A percentile compares a stretch with the other conserved stretches of the same genome.
Evolutionary conservation across 1,140 invertebrate species (phyloP).

Genomic region (Ditylenchus dipsaci): DNA sequence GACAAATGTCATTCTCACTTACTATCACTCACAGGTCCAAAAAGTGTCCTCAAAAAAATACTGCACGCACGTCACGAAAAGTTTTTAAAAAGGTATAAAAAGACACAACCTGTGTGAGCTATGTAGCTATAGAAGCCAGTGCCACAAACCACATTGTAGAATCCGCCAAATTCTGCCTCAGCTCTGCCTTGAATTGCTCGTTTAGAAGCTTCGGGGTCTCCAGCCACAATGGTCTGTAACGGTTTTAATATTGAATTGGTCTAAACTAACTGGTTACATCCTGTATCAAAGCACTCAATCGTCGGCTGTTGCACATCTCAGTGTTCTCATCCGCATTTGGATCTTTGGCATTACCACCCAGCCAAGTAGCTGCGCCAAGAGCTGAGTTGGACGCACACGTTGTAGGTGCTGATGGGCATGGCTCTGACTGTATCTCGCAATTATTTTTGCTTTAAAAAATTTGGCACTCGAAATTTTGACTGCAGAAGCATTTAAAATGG

Average conservation of each 20-base stretch:
- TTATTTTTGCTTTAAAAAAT: neutral
- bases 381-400: neutral
- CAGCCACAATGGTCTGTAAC: slow-evolving; percentile 30
- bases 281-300: slow-evolving; percentile 15
- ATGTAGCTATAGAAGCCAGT: slow-evolving; percentile 48
- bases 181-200: slow-evolving; percentile 31
- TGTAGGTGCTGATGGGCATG: neutral
- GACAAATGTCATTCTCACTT: no score
- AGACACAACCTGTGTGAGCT: slow-evolving; percentile 37
- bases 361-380: neutral
- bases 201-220: slow-evolving; percentile 37
- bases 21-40: no score
- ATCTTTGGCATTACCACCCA: neutral
- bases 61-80: no score
- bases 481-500: no score
- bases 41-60: no score
- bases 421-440: neutral
- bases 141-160: slow-evolving; percentile 47
- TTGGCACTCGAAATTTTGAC: neutral
- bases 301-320: slow-evolving; percentile 23
- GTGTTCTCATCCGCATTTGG: slow-evolving; percentile 11
- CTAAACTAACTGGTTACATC: slow-evolving; percentile 4
- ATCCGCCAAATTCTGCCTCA: slow-evolving; percentile 37
- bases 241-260: neutral
- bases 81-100: neutral